Conservation (phyloP, 2,797 vertebrate species). For the Sarcophilus harrisii region DNA sequence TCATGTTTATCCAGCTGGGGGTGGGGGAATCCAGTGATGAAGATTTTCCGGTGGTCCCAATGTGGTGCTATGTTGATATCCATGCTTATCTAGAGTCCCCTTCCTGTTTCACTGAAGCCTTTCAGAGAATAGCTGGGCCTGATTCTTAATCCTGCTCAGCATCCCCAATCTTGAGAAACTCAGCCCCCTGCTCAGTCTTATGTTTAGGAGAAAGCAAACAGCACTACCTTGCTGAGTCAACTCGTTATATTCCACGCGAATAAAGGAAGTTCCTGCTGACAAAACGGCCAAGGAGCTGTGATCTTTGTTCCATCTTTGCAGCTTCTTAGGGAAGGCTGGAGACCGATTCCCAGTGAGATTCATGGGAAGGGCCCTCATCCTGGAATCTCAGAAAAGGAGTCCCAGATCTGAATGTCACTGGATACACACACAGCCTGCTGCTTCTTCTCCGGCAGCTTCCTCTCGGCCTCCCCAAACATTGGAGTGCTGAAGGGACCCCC, state of each 20-base stretch:
- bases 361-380: not conserved
- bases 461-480: not conserved
- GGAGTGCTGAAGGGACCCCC: not conserved
- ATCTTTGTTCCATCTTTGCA: not conserved
- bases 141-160: not conserved
- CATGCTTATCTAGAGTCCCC: not conserved
- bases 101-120: not conserved
- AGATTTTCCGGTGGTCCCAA: constrained; percentile 28
- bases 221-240: not conserved
- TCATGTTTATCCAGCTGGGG: constrained; percentile 55
- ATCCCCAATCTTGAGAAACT: not conserved
- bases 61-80: not conserved
- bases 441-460: not conserved
- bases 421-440: not conserved
- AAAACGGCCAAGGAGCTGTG: not conserved
- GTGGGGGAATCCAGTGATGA: rapidly evolving
- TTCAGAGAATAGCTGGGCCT: not conserved
- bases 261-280: not conserved
- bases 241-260: not conserved
- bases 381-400: not conserved
- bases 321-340: not conserved
- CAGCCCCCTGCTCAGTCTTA: not conserved
- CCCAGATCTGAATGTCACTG: not conserved
- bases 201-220: not conserved
- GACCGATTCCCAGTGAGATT: not conserved